Conservation (phyloP, 2,113 vertebrate genomes). For the Dipodomys spectabilis region DNA sequence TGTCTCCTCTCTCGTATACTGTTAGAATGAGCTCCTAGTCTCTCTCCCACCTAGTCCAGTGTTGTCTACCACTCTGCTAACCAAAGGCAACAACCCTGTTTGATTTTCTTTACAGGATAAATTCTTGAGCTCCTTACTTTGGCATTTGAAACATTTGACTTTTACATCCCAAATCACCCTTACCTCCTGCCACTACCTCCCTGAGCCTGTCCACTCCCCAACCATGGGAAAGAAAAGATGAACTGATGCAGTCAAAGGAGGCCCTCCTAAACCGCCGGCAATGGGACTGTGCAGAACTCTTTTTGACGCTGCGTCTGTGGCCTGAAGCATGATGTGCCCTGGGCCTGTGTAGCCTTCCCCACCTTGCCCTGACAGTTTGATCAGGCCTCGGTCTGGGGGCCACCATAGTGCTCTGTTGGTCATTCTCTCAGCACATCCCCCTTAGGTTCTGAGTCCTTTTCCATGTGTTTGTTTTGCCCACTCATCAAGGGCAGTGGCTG, state of each 20-base stretch:
- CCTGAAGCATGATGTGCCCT: not conserved
- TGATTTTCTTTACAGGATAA: not conserved
- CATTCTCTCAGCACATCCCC: not conserved
- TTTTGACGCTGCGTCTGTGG: not conserved
- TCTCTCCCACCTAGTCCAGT: not conserved
- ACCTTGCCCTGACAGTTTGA: not conserved
- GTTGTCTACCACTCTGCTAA: not conserved
- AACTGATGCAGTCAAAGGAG: too few relatives aligned
- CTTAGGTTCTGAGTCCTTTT: not conserved
- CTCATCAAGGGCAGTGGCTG: not conserved
- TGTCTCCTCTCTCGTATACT: not conserved
- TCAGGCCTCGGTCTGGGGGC: not conserved
- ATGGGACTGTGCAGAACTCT: not conserved
- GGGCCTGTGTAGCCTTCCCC: not conserved
- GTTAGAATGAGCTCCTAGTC: not conserved
- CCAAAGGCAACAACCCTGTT: not conserved
- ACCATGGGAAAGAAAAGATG: too few relatives aligned
- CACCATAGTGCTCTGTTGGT: not conserved
- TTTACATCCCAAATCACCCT: not conserved
- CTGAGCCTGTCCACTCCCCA: not conserved
- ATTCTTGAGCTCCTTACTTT: not conserved
- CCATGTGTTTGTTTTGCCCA: not conserved
- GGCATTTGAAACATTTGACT: not conserved
- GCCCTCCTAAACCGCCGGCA: not conserved
- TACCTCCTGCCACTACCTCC: not conserved